Base-by-base conservation (phyloP, 2,888 invertebrate genomes). In the Conistra vaccinii region DNA sequence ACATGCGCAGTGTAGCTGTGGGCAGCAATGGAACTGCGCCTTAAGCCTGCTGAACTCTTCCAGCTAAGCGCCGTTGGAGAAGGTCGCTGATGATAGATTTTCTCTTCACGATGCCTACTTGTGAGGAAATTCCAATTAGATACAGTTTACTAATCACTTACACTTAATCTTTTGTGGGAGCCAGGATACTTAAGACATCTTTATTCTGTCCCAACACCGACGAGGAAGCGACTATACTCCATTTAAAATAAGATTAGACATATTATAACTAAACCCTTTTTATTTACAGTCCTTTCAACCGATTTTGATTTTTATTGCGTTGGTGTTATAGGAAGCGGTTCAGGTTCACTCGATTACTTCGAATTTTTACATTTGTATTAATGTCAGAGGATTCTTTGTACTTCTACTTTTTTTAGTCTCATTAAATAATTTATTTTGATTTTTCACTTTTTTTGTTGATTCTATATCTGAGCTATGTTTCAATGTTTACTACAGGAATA, bases 1-100 rank as follows among this genome's bases (percentile, higher is more conserved):
- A 12, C 7, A 5, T 42, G 35, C n/a, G 26, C 35, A 29, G 17
- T 20, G 7, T 9, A 53, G 9, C 5, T 10, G n/a, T n/a, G 17
- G 26, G 45, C 73, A 48, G 6, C 45, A 20, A 48, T 48, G 45
- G 17, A 48, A 45, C 17, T 20, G 3, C 5, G 29, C n/a, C 23
- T 14, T 48, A 12, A 35, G 29, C 39, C 32, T 58, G 51, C 62
- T n/a, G 60, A 39, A 69, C 60, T 69, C 65, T 55, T 53, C 55
- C 55, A 61, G 68, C 58, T 80, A 63, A 75, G 67, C 60, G 39
- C 69, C 20, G 9, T 48, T 75, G 67, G 76, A 69, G 67, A 80
- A 62, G 74, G 72, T 82, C 60, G n/a, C 66, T 57, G 58, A 68
- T 75, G 72, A 80, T 67, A 60, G 69, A 84, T 80, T 80, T 69